phyloP scores from a whole-genome alignment of 2,888 invertebrate genomes.

The Hartigia nigra region DNA sequence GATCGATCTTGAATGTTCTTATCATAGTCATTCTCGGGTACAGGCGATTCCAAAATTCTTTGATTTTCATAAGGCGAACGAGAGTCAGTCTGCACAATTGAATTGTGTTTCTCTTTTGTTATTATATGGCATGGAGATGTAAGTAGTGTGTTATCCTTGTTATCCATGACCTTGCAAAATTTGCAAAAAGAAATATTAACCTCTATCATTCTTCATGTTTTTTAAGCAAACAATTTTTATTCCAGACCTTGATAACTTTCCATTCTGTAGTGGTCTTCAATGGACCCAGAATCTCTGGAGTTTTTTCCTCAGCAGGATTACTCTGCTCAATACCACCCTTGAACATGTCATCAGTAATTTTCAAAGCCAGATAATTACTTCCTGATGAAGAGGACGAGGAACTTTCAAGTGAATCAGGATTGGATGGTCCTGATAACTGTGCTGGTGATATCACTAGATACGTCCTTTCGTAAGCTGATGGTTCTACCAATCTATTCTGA shows the following conservation, averaged over 20 bases:
- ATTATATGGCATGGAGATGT: not conserved
- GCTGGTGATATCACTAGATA: conserved; percentile 18
- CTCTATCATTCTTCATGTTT: conserved; percentile 8
- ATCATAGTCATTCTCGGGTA: not conserved
- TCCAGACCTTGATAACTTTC: conserved; percentile 35
- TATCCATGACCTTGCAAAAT: not conserved
- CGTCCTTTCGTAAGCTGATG: conserved; percentile 9
- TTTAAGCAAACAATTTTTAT: not conserved
- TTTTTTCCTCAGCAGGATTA: conserved; percentile 36
- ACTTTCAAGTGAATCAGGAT: not conserved
- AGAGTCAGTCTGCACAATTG: not conserved
- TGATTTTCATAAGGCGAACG: not conserved
- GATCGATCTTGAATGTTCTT: not conserved
- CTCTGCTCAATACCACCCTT: conserved; percentile 50
- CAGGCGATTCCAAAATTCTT: not conserved
- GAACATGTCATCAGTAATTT: conserved; percentile 52
- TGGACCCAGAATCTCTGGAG: conserved; percentile 5
- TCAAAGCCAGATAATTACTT: conserved; percentile 48
- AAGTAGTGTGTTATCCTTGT: not conserved
- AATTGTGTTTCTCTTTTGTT: not conserved
- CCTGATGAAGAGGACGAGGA: conserved; percentile 30
- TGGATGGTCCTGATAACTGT: not conserved
- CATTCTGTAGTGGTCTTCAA: conserved; percentile 28
- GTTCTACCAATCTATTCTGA: conserved; percentile 9
- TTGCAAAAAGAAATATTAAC: not conserved